Evolutionary conservation across 2,888 invertebrate genomes (phyloP).

Genomic region (Sphinx pinastri): DNA sequence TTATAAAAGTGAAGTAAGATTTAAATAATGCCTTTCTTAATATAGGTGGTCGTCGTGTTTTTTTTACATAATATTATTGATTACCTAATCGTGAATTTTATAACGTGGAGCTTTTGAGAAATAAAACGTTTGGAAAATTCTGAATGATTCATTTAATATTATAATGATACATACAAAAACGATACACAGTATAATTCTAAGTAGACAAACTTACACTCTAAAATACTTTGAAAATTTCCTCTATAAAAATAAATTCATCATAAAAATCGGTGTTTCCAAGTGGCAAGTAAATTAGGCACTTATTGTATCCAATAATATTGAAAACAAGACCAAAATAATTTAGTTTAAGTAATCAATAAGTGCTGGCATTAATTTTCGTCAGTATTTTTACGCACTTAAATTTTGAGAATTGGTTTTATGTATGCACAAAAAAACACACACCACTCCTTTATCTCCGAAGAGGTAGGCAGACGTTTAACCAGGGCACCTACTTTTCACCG

Average conservation of each 20-base stretch:
- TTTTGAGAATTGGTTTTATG: too few species aligned
- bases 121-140: not conserved
- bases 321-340: too few species aligned
- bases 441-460: too few species aligned
- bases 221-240: constrained; percentile 61
- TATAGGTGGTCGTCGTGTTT: too few species aligned
- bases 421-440: too few species aligned
- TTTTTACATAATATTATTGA: not conserved
- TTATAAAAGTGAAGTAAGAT: too few species aligned
- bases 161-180: constrained; percentile 6
- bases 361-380: too few species aligned
- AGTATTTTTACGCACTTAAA: too few species aligned
- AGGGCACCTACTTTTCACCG: too few species aligned
- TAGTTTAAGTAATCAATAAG: too few species aligned
- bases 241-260: constrained; percentile 54
- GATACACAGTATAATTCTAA: constrained; percentile 47
- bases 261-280: constrained; percentile 42
- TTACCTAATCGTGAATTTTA: not conserved
- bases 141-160: constrained; percentile 2
- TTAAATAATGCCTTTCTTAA: too few species aligned
- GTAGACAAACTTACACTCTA: constrained; percentile 41
- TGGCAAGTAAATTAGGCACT: constrained; percentile 43
- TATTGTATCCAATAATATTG: not conserved
- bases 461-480: too few species aligned
- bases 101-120: not conserved